These are phyloP conservation scores for Apodemus agrarius DNA, from an alignment of 2,797 vertebrate species.

Conservation along the genomic window DNA sequence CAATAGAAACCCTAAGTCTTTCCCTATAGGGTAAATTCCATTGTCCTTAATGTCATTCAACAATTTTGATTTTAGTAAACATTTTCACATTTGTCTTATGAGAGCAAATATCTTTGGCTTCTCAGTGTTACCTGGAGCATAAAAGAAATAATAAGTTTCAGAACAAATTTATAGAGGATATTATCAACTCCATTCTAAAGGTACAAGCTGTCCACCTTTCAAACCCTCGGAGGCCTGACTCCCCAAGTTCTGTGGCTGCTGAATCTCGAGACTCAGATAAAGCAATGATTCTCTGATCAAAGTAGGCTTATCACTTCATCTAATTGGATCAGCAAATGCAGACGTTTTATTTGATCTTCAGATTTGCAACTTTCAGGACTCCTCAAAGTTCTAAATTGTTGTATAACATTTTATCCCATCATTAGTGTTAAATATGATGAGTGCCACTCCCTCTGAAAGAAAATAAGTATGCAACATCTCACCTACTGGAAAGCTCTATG, in stretches of 20 bases:
- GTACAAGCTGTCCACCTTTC: not conserved
- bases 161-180: not conserved
- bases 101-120: not conserved
- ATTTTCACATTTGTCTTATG: not conserved
- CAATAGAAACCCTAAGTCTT: not conserved
- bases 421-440: not conserved
- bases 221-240: not conserved
- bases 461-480: not conserved
- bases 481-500: not conserved
- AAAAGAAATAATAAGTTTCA: not conserved
- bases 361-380: not conserved
- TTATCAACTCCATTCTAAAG: not conserved
- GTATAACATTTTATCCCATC: not conserved
- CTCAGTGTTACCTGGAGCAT: not conserved
- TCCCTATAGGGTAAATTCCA: not conserved
- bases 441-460: not conserved
- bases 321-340: not conserved
- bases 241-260: not conserved
- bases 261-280: not conserved
- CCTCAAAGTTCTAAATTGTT: not conserved
- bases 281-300: not conserved
- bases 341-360: not conserved
- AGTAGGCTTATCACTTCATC: not conserved
- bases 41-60: not conserved
- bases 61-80: not conserved